Conservation (phyloP, 1,140 invertebrate species). For the Drosophila neocordata region DNA sequence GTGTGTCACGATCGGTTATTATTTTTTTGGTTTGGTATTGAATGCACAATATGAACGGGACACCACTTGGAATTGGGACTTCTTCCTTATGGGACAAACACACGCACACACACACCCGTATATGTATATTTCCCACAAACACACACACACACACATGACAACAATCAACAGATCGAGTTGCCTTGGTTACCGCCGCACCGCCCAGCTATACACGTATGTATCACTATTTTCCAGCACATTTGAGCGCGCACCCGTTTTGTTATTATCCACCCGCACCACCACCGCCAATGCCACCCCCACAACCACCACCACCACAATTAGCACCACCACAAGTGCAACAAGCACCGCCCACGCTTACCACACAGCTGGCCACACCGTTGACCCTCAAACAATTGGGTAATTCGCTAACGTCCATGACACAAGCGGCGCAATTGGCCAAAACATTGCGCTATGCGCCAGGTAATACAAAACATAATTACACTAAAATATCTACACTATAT, state of each 20-base stretch:
- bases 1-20: conserved; percentile 64
- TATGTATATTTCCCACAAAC: conserved; percentile 28
- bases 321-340: conserved; percentile 21
- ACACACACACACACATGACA: conserved; percentile 30
- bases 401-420: conserved; percentile 80
- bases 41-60: conserved; percentile 27
- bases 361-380: conserved; percentile 74
- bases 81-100: conserved; percentile 45
- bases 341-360: conserved; percentile 62
- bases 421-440: conserved; percentile 81
- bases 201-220: conserved; percentile 84
- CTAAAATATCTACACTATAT: no score
- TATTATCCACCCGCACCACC: conserved; percentile 83
- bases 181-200: conserved; percentile 83
- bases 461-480: conserved; percentile 47
- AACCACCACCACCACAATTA: conserved; percentile 52
- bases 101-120: conserved; percentile 29
- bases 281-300: conserved; percentile 79
- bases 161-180: conserved; percentile 82
- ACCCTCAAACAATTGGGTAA: conserved; percentile 81
- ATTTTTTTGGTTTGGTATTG: conserved; percentile 64
- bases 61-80: conserved; percentile 40
- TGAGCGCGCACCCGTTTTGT: conserved; percentile 83
- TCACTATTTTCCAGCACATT: conserved; percentile 84
- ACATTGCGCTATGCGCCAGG: conserved; percentile 81